Evolutionary conservation across 2,797 vertebrate genomes (phyloP).

Genomic region (Arctocebus calabarensis): DNA sequence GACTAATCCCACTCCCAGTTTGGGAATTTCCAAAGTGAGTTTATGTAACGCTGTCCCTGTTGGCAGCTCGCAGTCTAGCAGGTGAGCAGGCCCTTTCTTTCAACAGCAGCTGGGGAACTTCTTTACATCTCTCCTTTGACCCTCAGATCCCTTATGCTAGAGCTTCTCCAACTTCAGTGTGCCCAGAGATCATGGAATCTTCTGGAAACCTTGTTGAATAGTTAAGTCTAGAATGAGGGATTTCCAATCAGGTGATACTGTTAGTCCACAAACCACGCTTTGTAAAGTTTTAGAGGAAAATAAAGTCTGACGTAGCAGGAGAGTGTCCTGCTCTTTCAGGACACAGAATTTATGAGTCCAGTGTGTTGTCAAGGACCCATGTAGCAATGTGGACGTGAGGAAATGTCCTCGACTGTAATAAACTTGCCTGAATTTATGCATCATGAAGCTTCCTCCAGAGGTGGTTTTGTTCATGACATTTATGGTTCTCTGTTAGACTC

Average conservation of each 20-base stretch:
- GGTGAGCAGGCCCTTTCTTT: slow-evolving; percentile 81
- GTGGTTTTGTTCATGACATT: slow-evolving; percentile 42
- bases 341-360: not conserved
- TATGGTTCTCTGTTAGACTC: not conserved
- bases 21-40: slow-evolving; percentile 86
- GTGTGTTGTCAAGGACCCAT: not conserved
- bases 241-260: not conserved
- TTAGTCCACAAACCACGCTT: not conserved
- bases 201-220: slow-evolving; percentile 7
- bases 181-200: not conserved
- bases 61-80: slow-evolving; percentile 80
- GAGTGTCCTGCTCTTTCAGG: not conserved
- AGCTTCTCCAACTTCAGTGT: not conserved
- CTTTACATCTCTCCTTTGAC: slow-evolving; percentile 50
- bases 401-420: slow-evolving; percentile 26
- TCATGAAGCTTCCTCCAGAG: slow-evolving; percentile 29
- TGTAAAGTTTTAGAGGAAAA: not conserved
- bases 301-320: not conserved
- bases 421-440: not conserved
- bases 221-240: not conserved
- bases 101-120: slow-evolving; percentile 67
- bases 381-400: not conserved
- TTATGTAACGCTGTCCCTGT: slow-evolving; percentile 73
- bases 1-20: slow-evolving; percentile 83
- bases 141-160: slow-evolving; percentile 70